Percentiles rank a stretch among this genome's conserved stretches.
phyloP scores from a whole-genome alignment of 2,113 vertebrate genomes.

The Hippopotamus amphibius region DNA sequence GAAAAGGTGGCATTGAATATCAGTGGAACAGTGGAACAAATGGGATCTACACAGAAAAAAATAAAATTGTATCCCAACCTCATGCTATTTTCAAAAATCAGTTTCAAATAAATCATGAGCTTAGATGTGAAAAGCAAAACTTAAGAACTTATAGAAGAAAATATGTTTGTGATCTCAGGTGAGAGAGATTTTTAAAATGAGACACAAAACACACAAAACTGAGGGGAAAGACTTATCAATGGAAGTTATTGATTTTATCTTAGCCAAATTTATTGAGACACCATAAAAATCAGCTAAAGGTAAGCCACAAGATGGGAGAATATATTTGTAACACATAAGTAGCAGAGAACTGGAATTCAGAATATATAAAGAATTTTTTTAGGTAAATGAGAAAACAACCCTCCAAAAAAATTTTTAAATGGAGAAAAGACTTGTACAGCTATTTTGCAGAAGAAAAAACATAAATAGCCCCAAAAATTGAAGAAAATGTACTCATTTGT shows the following conservation, averaged over 20 bases:
- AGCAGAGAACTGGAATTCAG: not conserved
- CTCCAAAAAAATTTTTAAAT: not conserved
- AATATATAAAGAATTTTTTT: constrained; percentile 11
- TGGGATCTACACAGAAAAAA: not conserved
- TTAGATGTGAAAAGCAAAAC: not conserved
- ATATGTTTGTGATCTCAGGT: not conserved
- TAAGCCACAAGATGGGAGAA: not conserved
- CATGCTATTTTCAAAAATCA: not conserved
- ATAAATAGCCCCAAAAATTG: not conserved
- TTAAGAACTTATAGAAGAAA: not conserved
- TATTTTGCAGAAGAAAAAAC: not conserved
- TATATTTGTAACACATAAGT: not conserved
- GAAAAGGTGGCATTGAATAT: not conserved
- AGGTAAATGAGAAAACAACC: not conserved
- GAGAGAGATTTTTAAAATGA: not conserved
- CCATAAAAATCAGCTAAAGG: not conserved
- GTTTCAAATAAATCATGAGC: not conserved
- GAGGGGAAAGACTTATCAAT: not conserved
- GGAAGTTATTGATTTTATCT: not conserved
- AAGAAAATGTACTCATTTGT: not conserved
- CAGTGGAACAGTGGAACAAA: not conserved
- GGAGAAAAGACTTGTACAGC: not conserved
- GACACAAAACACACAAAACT: not conserved
- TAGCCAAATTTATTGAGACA: not conserved
- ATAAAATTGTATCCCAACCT: not conserved